Evolutionary conservation across 92 coral and sea anemone genomes (phyloP), one percentile per base, ranked within the genome.

Genomic region (Epizoanthus ramosus): DNA sequence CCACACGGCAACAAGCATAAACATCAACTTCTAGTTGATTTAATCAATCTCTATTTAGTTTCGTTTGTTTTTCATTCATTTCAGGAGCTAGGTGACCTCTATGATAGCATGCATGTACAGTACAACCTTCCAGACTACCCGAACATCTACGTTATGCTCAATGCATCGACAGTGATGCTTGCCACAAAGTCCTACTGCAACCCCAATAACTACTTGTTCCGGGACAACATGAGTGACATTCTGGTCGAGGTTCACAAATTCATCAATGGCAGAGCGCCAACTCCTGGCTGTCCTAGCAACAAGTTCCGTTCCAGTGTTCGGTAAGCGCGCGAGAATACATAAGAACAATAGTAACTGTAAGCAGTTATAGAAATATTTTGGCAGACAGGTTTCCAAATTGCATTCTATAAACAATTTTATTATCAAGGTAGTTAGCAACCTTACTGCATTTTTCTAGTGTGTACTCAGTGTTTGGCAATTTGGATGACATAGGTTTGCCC

Each of bases 131-230:
- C 92, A 18, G 83, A 81, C 18, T 97, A 92, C 81, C 98, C 98
- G 10, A 90, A 94, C 25, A 83, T 94, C 31, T 86, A 92, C 88
- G 89, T 97, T 28, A 88, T 94, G 4, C 88, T 76, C 8, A 91
- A 89, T 33, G 91, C 81, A 54, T 74, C 98, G 47, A 92, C 98
- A 0, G 98, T 97, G 80, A 92, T 97, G 93, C 85, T 97, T 71
- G 92, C 98, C 2, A 90, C 99, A 0, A 94, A 93, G 82, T 85
- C 93, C 7, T 97, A 87, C 89, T 97, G 99, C 43, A 74, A 92
- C 81, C 96, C 99, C 0, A 97, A 97, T 63, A 90, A 87, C 68
- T 97, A 94, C 68, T 66, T 97, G 58, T 90, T 97, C 85, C 87
- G 87, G 56, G 95, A 92, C 75, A 97, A 94, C 79, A 88, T 79